phyloP scores from a whole-genome alignment of 2,113 vertebrate genomes.

The Pongo pygmaeus region DNA sequence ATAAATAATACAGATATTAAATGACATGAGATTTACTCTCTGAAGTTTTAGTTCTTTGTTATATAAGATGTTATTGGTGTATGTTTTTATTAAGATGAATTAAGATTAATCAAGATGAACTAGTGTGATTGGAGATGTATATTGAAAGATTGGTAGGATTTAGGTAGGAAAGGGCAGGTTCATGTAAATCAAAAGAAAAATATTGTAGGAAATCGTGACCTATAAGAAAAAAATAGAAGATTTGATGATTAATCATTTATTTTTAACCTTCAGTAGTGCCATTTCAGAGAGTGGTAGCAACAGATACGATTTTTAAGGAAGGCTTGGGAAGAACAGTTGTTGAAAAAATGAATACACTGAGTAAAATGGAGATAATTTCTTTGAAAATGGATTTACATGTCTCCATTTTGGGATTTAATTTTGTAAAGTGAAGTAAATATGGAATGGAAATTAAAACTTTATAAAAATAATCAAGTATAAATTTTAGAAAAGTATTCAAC shows the following conservation, averaged over 20 bases:
- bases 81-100: neutral
- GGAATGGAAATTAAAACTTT: neutral
- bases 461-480: conserved; percentile 7
- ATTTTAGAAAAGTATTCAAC: neutral
- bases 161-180: neutral
- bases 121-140: neutral
- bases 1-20: neutral
- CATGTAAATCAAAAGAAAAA: conserved; percentile 17
- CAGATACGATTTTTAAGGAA: neutral
- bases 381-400: neutral
- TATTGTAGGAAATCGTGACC: neutral
- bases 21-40: neutral
- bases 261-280: neutral
- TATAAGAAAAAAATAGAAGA: neutral
- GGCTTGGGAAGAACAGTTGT: neutral
- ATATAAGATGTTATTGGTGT: neutral
- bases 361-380: neutral
- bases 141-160: neutral
- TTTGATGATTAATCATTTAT: neutral
- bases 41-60: neutral
- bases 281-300: neutral
- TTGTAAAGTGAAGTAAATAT: neutral
- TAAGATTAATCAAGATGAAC: conserved; percentile 21
- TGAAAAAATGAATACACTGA: neutral
- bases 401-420: neutral